Conservation (phyloP, 2,797 vertebrate species). For the Leptodactylus fallax region DNA sequence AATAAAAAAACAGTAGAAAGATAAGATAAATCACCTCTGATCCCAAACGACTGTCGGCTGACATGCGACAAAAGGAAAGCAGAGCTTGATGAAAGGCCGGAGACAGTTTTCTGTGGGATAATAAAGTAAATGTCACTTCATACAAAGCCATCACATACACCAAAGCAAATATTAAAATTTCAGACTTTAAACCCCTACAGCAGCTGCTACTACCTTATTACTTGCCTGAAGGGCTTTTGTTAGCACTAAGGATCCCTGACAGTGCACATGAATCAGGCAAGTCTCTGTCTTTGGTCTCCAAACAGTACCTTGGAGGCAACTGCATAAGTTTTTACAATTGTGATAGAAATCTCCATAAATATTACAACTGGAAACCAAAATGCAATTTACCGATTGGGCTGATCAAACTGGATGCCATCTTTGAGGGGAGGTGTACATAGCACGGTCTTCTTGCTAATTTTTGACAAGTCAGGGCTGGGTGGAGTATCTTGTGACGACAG, state of each 20-base stretch:
- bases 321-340: too few relatives aligned
- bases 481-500: slow-evolving; percentile 69
- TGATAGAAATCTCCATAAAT: too few relatives aligned
- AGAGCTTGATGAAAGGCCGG: slow-evolving; percentile 96
- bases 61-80: slow-evolving; percentile 98
- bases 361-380: neutral
- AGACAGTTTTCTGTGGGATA: slow-evolving; percentile 87
- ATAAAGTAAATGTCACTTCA: neutral
- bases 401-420: slow-evolving; percentile 85
- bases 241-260: too few relatives aligned
- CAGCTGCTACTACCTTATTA: too few relatives aligned
- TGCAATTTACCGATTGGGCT: slow-evolving; percentile 89
- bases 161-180: neutral
- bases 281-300: too few relatives aligned
- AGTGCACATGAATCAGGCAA: too few relatives aligned
- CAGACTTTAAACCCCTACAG: neutral
- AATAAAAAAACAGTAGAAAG: neutral
- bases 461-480: slow-evolving; percentile 69
- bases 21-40: slow-evolving; percentile 84
- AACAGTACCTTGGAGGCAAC: too few relatives aligned
- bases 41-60: slow-evolving; percentile 95
- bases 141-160: neutral
- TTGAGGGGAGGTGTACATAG: slow-evolving; percentile 73
- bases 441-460: slow-evolving; percentile 77
- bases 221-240: too few relatives aligned